phyloP scores from a whole-genome alignment of 64 coral and sea anemone species.

The Catalaphyllia jardinei region DNA sequence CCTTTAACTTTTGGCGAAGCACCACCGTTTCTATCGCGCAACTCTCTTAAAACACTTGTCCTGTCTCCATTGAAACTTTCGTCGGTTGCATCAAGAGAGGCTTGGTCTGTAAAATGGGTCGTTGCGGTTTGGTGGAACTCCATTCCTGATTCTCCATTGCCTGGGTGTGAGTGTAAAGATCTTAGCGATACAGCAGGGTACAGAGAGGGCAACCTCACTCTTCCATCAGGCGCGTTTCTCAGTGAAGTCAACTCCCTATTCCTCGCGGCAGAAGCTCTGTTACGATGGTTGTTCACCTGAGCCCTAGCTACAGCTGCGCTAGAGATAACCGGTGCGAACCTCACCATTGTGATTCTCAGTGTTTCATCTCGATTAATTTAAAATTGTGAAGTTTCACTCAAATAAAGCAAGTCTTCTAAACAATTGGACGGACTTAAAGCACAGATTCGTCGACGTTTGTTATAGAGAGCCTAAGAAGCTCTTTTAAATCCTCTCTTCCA shows the following conservation, averaged over 20 bases:
- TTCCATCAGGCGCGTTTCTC: conserved; percentile 44
- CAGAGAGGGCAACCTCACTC: conserved; percentile 64
- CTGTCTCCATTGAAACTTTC: background rate
- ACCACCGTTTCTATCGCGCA: background rate
- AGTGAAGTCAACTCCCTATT: conserved; percentile 32
- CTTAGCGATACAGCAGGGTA: conserved; percentile 79
- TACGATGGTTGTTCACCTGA: conserved; percentile 10
- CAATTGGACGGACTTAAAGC: background rate
- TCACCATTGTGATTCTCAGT: conserved; percentile 3
- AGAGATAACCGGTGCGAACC: conserved; percentile 33
- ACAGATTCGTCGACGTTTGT: background rate
- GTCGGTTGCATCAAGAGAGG: conserved; percentile 14
- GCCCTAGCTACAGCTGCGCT: conserved; percentile 46
- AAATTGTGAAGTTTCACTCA: background rate
- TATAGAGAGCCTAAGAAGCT: background rate
- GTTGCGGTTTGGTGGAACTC: background rate
- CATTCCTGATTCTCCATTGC: background rate
- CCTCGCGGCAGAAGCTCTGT: background rate
- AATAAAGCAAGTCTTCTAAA: background rate
- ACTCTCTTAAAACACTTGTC: conserved; percentile 7
- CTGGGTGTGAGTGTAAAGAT: conserved; percentile 35
- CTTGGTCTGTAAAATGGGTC: background rate
- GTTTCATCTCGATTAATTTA: background rate
- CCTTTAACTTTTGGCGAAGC: conserved; percentile 45
- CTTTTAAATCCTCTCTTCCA: background rate